phyloP scores from a whole-genome alignment of 2,113 vertebrate genomes.

The Murina feae region DNA sequence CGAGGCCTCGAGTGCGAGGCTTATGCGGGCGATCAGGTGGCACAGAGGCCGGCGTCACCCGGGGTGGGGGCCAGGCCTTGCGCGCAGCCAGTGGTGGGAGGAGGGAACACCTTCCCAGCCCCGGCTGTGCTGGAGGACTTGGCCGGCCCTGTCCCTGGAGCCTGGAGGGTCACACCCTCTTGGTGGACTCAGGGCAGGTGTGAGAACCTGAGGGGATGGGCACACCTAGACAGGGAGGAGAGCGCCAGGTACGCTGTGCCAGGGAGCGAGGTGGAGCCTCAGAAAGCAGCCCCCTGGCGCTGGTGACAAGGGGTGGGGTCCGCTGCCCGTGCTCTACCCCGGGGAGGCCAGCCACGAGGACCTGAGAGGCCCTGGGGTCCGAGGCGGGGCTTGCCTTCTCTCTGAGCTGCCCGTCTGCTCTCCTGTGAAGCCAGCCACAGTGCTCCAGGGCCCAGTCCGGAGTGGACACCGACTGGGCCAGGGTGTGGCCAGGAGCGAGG shows the following conservation, averaged over 20 bases:
- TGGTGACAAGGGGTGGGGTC: rapidly evolving
- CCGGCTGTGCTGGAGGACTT: neutral
- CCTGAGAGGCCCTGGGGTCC: rapidly evolving
- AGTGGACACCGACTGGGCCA: neutral
- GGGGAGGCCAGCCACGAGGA: neutral
- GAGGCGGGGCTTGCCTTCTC: neutral
- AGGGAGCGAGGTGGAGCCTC: neutral
- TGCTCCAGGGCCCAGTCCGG: rapidly evolving
- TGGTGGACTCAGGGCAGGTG: neutral
- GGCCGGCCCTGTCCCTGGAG: neutral
- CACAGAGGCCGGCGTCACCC: neutral
- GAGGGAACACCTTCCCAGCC: neutral
- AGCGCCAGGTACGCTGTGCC: neutral
- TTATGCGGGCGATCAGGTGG: neutral
- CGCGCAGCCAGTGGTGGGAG: neutral
- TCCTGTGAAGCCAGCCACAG: neutral
- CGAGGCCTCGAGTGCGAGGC: neutral
- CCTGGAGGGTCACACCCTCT: neutral
- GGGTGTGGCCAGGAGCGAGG: neutral
- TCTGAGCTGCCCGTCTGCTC: neutral
- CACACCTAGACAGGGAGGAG: rapidly evolving
- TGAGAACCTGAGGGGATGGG: neutral
- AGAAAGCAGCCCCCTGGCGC: neutral
- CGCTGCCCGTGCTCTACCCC: rapidly evolving
- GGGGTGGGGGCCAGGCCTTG: neutral